These are phyloP conservation scores for Alloscopus bannaensis DNA, from an alignment of 2,888 invertebrate genomes.

Conservation along the genomic window DNA sequence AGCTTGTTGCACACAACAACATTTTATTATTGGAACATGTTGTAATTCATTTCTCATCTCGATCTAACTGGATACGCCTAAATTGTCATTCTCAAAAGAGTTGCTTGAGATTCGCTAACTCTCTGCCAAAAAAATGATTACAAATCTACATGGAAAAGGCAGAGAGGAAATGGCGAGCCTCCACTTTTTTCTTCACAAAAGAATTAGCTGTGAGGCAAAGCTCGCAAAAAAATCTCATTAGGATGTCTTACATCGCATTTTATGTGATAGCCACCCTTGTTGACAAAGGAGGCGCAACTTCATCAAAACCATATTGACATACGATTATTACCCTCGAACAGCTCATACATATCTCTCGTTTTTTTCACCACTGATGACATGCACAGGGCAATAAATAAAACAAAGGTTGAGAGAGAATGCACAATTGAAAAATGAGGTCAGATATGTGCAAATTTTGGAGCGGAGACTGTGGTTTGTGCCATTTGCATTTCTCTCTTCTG, in stretches of 20 bases:
- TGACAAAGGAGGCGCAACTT: constrained; percentile 33
- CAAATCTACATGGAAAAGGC: no score
- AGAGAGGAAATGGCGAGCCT: no score
- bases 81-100: neutral
- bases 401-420: constrained; percentile 6
- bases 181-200: neutral
- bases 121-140: no score
- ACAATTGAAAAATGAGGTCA: constrained; percentile 38
- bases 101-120: no score
- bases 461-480: no score
- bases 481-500: no score
- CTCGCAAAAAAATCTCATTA: neutral
- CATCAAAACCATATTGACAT: constrained; percentile 32
- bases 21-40: constrained; percentile 5
- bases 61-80: constrained; percentile 6
- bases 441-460: constrained; percentile 17
- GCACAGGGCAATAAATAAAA: constrained; percentile 1
- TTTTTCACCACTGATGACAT: neutral
- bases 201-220: neutral
- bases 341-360: neutral
- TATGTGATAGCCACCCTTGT: neutral
- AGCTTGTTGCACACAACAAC: neutral
- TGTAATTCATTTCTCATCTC: neutral
- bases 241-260: neutral
- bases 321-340: no score